These are phyloP conservation scores for Choristoneura fumiferana DNA, from an alignment of 1,140 invertebrate genomes.

Conservation along the genomic window DNA sequence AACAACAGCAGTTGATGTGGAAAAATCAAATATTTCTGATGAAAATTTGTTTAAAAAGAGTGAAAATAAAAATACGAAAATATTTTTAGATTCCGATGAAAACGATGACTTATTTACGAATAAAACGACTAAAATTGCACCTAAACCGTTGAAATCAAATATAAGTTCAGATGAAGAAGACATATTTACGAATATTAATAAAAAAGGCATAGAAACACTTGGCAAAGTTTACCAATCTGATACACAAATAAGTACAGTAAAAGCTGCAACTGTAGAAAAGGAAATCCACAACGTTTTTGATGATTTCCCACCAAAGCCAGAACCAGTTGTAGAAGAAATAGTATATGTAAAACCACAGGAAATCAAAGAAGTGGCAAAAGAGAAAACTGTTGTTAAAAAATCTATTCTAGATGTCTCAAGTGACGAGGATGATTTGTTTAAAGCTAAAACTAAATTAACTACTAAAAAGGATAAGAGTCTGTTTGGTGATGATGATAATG, in stretches of 20 bases:
- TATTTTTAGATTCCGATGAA: constrained; percentile 4
- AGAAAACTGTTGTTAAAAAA: constrained; percentile 3
- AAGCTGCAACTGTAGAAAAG: not conserved
- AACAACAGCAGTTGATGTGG: not conserved
- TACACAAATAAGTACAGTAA: not conserved
- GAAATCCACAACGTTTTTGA: not conserved
- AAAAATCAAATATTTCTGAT: not conserved
- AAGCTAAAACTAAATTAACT: constrained; percentile 29
- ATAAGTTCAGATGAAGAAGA: not conserved
- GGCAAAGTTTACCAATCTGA: constrained; percentile 13
- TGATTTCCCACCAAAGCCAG: not conserved
- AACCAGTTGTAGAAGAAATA: not conserved
- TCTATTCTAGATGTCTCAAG: constrained; percentile 51
- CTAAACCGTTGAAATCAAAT: not conserved
- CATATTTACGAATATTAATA: not conserved
- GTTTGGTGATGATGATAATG: constrained; percentile 55
- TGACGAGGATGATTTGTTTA: constrained; percentile 48
- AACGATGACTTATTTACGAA: constrained; percentile 1
- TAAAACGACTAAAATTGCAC: not conserved
- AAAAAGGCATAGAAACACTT: constrained; percentile 15
- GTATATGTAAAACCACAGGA: not conserved
- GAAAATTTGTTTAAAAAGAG: not conserved
- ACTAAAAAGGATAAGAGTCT: constrained; percentile 29
- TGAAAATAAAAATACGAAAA: not conserved
- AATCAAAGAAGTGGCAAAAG: not conserved